Conservation (phyloP, 2,797 vertebrate species). For the Liasis olivaceus region DNA sequence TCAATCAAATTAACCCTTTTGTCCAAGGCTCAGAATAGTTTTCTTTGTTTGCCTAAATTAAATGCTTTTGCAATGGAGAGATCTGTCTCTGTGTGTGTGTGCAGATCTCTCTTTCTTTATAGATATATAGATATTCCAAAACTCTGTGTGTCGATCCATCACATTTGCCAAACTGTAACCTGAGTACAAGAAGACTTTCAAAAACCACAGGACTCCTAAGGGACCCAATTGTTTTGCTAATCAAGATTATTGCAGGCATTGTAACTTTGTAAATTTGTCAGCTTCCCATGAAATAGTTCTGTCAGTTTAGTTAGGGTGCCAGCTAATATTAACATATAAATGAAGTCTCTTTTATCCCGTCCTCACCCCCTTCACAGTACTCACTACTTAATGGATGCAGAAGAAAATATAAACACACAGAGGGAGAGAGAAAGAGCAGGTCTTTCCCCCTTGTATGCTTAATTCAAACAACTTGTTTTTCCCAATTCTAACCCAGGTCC, state of each 20-base stretch:
- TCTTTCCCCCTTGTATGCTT: slow-evolving; percentile 26
- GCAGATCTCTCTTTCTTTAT: background rate
- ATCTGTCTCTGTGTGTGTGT: background rate
- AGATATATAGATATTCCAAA: slow-evolving; percentile 57
- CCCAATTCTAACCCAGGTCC: slow-evolving; percentile 57
- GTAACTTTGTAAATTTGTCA: slow-evolving; percentile 84
- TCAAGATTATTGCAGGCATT: slow-evolving; percentile 87
- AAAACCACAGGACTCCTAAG: slow-evolving; percentile 68
- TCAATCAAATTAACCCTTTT: slow-evolving; percentile 85
- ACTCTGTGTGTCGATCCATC: slow-evolving; percentile 65
- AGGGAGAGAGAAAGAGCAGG: slow-evolving; percentile 72
- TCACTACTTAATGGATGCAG: slow-evolving; percentile 74
- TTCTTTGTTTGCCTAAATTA: slow-evolving; percentile 79
- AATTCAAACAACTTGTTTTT: slow-evolving; percentile 73
- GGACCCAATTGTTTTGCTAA: slow-evolving; percentile 85
- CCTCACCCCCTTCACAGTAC: slow-evolving; percentile 69
- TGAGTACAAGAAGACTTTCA: slow-evolving; percentile 69
- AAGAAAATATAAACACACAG: slow-evolving; percentile 81
- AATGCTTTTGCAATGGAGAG: slow-evolving; percentile 53
- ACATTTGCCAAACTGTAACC: slow-evolving; percentile 77
- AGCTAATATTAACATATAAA: slow-evolving; percentile 86
- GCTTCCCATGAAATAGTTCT: slow-evolving; percentile 86
- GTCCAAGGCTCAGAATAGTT: slow-evolving; percentile 64
- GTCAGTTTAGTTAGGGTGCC: slow-evolving; percentile 79
- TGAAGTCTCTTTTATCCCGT: slow-evolving; percentile 75